phyloP scores from a whole-genome alignment of 2,113 vertebrate genomes.

The Halichoeres trimaculatus region DNA sequence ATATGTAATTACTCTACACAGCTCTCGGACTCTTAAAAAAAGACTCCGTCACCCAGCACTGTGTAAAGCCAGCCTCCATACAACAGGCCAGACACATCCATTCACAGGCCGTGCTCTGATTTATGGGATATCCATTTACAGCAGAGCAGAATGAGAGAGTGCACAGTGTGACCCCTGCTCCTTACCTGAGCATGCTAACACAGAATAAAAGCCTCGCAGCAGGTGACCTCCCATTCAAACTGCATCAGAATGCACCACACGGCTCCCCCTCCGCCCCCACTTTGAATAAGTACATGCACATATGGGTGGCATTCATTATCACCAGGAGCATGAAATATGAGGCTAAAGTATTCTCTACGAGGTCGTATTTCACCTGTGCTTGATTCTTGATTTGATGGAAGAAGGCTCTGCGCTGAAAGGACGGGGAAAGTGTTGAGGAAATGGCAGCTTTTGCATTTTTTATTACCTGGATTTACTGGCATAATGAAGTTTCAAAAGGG shows the following conservation, averaged over 20 bases:
- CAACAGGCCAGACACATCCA: slow-evolving; percentile 41
- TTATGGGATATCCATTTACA: slow-evolving; percentile 72
- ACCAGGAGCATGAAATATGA: slow-evolving; percentile 70
- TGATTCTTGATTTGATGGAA: slow-evolving; percentile 78
- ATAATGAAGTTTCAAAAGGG: slow-evolving; percentile 75
- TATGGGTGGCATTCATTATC: slow-evolving; percentile 67
- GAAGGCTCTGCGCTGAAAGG: slow-evolving; percentile 76
- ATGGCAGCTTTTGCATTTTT: slow-evolving; percentile 68
- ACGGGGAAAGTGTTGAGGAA: slow-evolving; percentile 71
- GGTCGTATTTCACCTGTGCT: slow-evolving; percentile 71
- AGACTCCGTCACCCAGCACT: slow-evolving; percentile 11
- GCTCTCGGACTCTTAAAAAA: not conserved
- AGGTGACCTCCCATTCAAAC: slow-evolving; percentile 63
- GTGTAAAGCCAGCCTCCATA: slow-evolving; percentile 18
- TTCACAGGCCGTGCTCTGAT: slow-evolving; percentile 58
- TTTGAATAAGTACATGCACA: slow-evolving; percentile 79
- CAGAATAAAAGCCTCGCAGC: slow-evolving; percentile 53
- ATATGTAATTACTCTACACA: not conserved
- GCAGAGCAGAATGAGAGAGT: slow-evolving; percentile 66
- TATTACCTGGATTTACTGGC: slow-evolving; percentile 75
- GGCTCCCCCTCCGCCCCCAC: slow-evolving; percentile 56
- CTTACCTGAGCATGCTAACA: slow-evolving; percentile 68
- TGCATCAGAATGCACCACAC: slow-evolving; percentile 69
- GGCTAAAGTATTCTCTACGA: slow-evolving; percentile 55
- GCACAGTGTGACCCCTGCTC: slow-evolving; percentile 52